Conservation (phyloP, 2,113 vertebrate species). For the Cyanocitta stelleri region DNA sequence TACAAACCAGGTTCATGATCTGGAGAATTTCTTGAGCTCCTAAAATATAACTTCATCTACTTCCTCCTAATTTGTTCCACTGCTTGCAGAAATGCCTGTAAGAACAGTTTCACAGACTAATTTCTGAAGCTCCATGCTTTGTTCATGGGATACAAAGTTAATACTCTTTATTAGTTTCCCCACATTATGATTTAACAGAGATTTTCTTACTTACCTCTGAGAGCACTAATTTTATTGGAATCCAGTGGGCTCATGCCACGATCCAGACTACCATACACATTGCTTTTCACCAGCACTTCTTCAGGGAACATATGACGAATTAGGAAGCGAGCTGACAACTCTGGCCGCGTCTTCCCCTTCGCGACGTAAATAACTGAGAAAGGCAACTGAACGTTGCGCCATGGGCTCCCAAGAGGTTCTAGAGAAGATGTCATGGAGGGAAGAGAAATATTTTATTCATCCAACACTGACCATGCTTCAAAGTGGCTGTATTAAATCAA, state of each 20-base stretch:
- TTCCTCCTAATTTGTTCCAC: neutral
- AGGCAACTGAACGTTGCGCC: constrained; percentile 67
- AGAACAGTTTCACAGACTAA: neutral
- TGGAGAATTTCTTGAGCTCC: neutral
- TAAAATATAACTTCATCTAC: neutral
- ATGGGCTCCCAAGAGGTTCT: constrained; percentile 72
- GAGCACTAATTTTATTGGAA: constrained; percentile 72
- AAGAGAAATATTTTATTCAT: neutral
- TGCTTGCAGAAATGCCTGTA: neutral
- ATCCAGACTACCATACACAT: constrained; percentile 65
- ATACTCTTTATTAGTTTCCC: neutral
- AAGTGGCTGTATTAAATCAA: neutral
- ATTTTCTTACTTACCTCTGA: constrained; percentile 69
- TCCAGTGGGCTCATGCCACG: constrained; percentile 69
- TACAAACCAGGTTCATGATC: neutral
- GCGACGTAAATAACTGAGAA: constrained; percentile 62
- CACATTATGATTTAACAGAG: neutral
- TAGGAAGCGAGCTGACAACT: constrained; percentile 73
- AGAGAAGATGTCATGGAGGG: neutral
- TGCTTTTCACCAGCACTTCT: constrained; percentile 73
- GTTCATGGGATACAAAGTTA: neutral
- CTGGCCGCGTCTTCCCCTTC: constrained; percentile 62
- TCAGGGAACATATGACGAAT: constrained; percentile 75
- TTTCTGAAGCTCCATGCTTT: neutral
- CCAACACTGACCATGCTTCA: neutral